Conservation (phyloP, 2,113 vertebrate genomes). For the Sebastes schlegelii region DNA sequence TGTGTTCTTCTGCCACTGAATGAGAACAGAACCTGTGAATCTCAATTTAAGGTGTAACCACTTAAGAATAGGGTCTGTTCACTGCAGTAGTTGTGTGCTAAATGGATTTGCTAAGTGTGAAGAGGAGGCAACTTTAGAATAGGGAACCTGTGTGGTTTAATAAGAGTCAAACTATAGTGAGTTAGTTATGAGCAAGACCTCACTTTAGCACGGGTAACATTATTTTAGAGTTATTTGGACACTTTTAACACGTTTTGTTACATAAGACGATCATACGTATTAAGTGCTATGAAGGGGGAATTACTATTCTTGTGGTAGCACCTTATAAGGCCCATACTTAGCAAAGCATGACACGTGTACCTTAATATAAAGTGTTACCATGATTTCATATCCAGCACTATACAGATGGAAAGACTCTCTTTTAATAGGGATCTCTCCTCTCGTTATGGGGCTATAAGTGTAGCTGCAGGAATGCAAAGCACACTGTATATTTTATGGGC, state of each 20-base stretch:
- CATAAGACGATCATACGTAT: not conserved
- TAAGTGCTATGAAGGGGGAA: not conserved
- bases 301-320: not conserved
- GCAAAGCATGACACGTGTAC: not conserved
- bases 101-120: not conserved
- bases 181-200: not conserved
- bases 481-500: not conserved
- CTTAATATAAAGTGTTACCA: too few species aligned
- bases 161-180: not conserved
- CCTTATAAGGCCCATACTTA: not conserved
- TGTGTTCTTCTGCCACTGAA: not conserved
- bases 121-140: not conserved
- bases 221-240: not conserved
- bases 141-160: not conserved
- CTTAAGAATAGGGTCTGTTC: not conserved
- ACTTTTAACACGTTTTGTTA: not conserved
- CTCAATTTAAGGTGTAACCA: not conserved
- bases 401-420: not conserved
- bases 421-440: slow-evolving; percentile 6
- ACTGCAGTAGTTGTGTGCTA: not conserved
- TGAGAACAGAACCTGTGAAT: not conserved
- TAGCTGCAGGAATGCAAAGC: slow-evolving; percentile 2
- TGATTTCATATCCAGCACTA: slow-evolving; percentile 28
- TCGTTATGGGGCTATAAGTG: slow-evolving; percentile 13
- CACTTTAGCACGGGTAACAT: not conserved